phyloP scores from a whole-genome alignment of 2,888 invertebrate species.

The Craniophora ligustri region DNA sequence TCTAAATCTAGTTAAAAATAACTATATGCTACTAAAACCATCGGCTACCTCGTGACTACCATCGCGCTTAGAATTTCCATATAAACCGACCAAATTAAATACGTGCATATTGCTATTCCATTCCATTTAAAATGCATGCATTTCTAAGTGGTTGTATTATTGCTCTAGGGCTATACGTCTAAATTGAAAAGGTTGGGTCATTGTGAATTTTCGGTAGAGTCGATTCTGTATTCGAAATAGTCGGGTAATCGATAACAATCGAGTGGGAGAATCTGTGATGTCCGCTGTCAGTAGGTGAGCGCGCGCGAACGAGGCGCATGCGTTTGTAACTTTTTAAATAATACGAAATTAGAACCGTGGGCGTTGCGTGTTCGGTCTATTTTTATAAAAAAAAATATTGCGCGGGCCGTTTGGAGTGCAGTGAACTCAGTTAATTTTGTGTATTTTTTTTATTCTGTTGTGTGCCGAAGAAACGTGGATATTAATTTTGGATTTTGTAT shows the following conservation, averaged over 20 bases:
- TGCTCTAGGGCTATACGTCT: constrained; percentile 16
- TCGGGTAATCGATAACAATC: constrained; percentile 63
- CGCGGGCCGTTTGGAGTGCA: constrained; percentile 73
- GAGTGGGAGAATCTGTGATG: constrained; percentile 58
- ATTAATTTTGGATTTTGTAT: constrained; percentile 17
- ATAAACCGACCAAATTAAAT: constrained; percentile 37
- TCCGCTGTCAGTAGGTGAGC: constrained; percentile 68
- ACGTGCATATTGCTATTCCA: neutral
- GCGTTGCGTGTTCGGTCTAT: constrained; percentile 69
- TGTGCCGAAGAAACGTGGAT: constrained; percentile 49
- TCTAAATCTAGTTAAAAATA: constrained; percentile 60
- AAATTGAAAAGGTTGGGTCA: constrained; percentile 24
- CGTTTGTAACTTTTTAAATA: constrained; percentile 63
- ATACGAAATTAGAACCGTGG: constrained; percentile 63
- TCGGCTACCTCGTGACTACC: constrained; percentile 55
- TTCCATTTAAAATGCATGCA: constrained; percentile 6
- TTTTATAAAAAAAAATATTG: constrained; percentile 69
- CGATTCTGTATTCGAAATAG: constrained; percentile 56
- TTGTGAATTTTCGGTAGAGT: constrained; percentile 11
- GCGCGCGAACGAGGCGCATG: constrained; percentile 75
- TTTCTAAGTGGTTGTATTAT: constrained; percentile 20
- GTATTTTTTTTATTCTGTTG: constrained; percentile 42
- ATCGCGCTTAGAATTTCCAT: constrained; percentile 57
- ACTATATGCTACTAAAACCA: constrained; percentile 43
- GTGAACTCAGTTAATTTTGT: constrained; percentile 71